A percentile compares a stretch with the other conserved stretches of the same genome.
These are phyloP conservation scores for Hycleus phaleratus DNA, from an alignment of 1,140 invertebrate species.

Conservation along the genomic window DNA sequence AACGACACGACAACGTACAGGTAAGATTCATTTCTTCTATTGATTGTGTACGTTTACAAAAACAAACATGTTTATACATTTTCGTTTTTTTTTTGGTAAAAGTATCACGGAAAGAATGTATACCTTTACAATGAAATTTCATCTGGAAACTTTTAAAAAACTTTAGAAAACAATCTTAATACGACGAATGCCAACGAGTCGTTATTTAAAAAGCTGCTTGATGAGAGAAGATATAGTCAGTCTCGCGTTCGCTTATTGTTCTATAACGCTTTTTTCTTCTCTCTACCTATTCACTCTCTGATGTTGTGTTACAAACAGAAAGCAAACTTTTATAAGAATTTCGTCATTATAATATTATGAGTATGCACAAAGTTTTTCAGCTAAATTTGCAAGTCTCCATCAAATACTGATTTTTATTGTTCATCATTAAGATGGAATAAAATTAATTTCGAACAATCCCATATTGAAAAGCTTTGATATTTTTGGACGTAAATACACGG, in stretches of 20 bases:
- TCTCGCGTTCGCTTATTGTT: conserved; percentile 19
- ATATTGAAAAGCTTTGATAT: no score
- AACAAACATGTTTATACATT: neutral
- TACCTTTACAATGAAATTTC: conserved; percentile 30
- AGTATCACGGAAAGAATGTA: conserved; percentile 28
- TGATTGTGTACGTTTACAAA: conserved; percentile 11
- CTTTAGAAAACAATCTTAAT: conserved; percentile 31
- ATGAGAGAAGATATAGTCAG: conserved; percentile 15
- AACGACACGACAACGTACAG: conserved; percentile 20
- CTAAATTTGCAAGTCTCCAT: neutral
- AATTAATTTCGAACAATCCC: no score
- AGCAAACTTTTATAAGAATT: conserved; percentile 34
- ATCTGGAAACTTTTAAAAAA: conserved; percentile 27
- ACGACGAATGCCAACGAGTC: conserved; percentile 24
- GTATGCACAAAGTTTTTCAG: neutral
- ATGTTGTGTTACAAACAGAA: conserved; percentile 27
- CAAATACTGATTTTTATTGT: no score
- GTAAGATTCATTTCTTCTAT: conserved; percentile 17
- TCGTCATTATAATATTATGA: conserved; percentile 29
- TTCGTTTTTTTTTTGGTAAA: conserved; percentile 15
- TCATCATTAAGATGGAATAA: no score
- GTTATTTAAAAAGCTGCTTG: conserved; percentile 29
- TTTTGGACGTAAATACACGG: neutral
- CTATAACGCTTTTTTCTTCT: conserved; percentile 12
- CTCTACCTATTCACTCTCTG: conserved; percentile 17